These are phyloP conservation scores for Spongilla lacustris DNA, from an alignment of 37 sponge, comb jelly and placozoan species.

Conservation along the genomic window DNA sequence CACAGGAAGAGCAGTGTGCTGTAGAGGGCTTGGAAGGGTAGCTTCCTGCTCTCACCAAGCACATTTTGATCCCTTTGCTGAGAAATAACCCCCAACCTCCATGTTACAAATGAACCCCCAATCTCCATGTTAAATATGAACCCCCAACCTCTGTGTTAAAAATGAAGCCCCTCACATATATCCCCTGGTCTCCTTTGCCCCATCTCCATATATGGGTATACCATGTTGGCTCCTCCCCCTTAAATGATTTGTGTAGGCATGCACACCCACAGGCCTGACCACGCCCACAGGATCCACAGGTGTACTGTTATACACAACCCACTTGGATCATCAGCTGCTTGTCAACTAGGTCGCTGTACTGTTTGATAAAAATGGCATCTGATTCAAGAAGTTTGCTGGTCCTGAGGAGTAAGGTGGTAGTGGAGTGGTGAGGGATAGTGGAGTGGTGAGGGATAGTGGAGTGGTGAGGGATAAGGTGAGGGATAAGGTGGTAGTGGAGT, in stretches of 20 bases:
- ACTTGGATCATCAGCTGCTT: slow-evolving; percentile 50
- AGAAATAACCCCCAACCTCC: not conserved
- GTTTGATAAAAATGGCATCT: slow-evolving; percentile 23
- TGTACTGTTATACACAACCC: too few relatives aligned
- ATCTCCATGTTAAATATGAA: not conserved
- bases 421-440: too few relatives aligned
- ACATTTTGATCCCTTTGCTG: not conserved
- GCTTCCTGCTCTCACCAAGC: not conserved
- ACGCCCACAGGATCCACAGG: too few relatives aligned
- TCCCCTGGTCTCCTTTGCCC: not conserved
- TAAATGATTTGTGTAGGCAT: too few relatives aligned
- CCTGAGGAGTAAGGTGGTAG: slow-evolving; percentile 6
- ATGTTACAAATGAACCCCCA: too few relatives aligned
- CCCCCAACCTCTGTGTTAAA: too few relatives aligned
- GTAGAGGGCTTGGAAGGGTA: slow-evolving; percentile 42
- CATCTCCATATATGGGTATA: too few relatives aligned
- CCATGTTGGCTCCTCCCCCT: too few relatives aligned
- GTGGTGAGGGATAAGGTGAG: not conserved
- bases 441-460: too few relatives aligned
- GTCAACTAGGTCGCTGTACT: slow-evolving; percentile 34
- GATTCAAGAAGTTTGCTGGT: not conserved
- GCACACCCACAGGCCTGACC: too few relatives aligned
- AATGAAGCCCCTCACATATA: too few relatives aligned
- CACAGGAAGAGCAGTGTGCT: slow-evolving; percentile 64
- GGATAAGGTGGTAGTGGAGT: not conserved